Evolutionary conservation across 2,113 vertebrate genomes (phyloP).

Genomic region (Platysternon megacephalum): DNA sequence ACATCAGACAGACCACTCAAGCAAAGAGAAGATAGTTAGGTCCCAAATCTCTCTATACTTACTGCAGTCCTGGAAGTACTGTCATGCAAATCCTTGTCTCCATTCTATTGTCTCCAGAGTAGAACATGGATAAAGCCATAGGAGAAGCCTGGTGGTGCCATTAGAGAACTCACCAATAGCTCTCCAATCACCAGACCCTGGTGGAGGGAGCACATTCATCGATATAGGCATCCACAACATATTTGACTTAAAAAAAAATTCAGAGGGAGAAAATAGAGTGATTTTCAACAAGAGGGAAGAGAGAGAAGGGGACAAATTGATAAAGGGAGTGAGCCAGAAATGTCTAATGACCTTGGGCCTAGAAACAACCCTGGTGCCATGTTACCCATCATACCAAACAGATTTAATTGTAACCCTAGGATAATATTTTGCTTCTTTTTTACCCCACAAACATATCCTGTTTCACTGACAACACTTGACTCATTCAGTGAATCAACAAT

Average conservation of each 20-base stretch:
- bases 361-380: neutral
- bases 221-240: neutral
- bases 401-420: neutral
- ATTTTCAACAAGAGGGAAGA: neutral
- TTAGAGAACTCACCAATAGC: neutral
- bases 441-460: neutral
- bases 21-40: neutral
- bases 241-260: neutral
- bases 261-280: neutral
- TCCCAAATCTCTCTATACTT: neutral
- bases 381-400: neutral
- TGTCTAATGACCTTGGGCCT: neutral
- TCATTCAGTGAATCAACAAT: neutral
- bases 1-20: neutral
- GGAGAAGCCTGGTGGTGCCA: neutral
- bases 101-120: neutral
- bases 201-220: neutral
- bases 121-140: neutral
- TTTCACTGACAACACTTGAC: neutral
- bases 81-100: neutral
- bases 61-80: neutral
- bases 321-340: neutral
- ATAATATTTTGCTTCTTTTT: neutral
- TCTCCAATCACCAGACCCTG: neutral
- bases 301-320: neutral